Conservation (phyloP, 1,140 invertebrate species). For the Brachionus angularis region DNA sequence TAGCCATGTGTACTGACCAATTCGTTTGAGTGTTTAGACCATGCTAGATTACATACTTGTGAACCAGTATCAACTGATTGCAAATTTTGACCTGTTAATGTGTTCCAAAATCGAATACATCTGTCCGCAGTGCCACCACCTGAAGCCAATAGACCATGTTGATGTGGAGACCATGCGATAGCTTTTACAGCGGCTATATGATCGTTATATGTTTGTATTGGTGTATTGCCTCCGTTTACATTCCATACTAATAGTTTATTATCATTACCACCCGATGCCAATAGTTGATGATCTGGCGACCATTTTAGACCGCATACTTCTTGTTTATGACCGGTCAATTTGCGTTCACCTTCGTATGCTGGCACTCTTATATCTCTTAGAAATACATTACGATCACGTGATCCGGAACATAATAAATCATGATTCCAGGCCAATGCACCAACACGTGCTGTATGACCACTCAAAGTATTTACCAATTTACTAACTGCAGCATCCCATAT, state of each 20-base stretch:
- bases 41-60: constrained; percentile 95
- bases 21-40: constrained; percentile 97
- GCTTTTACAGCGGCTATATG: constrained; percentile 92
- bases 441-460: constrained; percentile 79
- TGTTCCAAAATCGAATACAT: constrained; percentile 90
- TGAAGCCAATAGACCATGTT: constrained; percentile 91
- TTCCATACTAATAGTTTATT: constrained; percentile 98
- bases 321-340: constrained; percentile 83
- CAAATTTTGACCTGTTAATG: constrained; percentile 95
- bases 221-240: constrained; percentile 48
- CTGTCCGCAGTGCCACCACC: constrained; percentile 97
- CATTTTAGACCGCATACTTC: constrained; percentile 98
- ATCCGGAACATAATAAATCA: constrained; percentile 91
- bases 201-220: constrained; percentile 84
- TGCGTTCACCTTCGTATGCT: constrained; percentile 59
- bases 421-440: constrained; percentile 93
- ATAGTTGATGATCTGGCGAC: constrained; percentile 96
- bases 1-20: constrained; percentile 86
- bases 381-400: constrained; percentile 84
- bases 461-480: constrained; percentile 82
- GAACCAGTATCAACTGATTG: constrained; percentile 98
- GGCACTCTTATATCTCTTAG: constrained; percentile 89
- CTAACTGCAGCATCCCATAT: constrained; percentile 90
- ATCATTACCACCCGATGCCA: constrained; percentile 97
- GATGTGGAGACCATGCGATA: constrained; percentile 98